phyloP scores from a whole-genome alignment of 1,140 invertebrate species.

The Rhagoletis pomonella region DNA sequence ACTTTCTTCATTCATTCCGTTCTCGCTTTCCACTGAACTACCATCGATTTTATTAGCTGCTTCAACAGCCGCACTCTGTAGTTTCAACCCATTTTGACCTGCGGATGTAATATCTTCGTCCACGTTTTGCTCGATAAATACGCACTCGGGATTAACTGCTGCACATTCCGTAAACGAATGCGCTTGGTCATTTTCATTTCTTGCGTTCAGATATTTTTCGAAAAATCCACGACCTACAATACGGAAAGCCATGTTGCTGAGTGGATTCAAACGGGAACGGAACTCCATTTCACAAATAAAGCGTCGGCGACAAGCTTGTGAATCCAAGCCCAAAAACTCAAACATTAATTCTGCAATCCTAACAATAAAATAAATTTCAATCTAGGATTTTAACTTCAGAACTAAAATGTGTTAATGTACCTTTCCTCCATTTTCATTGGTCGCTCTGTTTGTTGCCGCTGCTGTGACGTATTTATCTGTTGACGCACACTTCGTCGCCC shows the following conservation, averaged over 20 bases:
- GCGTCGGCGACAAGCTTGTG: slow-evolving; percentile 68
- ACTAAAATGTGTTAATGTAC: slow-evolving; percentile 56
- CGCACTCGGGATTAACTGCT: slow-evolving; percentile 67
- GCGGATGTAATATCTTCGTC: slow-evolving; percentile 14
- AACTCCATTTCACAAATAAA: slow-evolving; percentile 73
- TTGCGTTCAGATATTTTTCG: slow-evolving; percentile 68
- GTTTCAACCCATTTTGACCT: background rate
- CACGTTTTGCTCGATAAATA: slow-evolving; percentile 65
- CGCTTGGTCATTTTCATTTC: slow-evolving; percentile 63
- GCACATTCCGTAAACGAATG: slow-evolving; percentile 66
- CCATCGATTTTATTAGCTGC: background rate
- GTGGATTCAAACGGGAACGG: slow-evolving; percentile 67
- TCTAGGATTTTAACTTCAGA: background rate
- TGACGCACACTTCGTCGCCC: slow-evolving; percentile 60
- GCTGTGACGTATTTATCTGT: background rate
- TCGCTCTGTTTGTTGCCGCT: background rate
- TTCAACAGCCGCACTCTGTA: background rate
- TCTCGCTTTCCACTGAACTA: background rate
- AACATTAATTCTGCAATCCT: slow-evolving; percentile 72
- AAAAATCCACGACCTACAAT: slow-evolving; percentile 70
- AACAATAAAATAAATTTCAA: background rate
- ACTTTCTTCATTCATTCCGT: background rate
- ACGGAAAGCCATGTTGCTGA: slow-evolving; percentile 72
- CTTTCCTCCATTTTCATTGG: slow-evolving; percentile 64
- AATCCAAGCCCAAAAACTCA: slow-evolving; percentile 68